Base-by-base conservation (phyloP, 1,140 invertebrate genomes). In the Drosophila erecta region DNA sequence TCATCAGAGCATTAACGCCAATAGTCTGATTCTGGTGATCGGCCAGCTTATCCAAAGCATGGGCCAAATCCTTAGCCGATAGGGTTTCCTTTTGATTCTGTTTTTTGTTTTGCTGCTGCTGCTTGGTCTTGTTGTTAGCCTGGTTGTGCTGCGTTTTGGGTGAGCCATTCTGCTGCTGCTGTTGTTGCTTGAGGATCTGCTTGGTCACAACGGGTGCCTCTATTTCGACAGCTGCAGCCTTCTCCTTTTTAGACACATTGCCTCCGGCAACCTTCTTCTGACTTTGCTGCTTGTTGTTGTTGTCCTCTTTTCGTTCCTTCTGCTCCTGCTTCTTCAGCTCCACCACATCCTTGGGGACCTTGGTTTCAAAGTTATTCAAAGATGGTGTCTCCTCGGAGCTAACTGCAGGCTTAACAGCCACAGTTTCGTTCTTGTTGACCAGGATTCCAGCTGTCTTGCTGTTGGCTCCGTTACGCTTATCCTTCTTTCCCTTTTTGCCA, bases 301-400 rank as follows among this genome's bases (percentile, higher is more conserved):
- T 86, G 35, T 90, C 79, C 62, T 91, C 84, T 20, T 91, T 90
- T 59, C 83, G 83, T 35, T 91, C 86, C 51, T 90, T 90, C 14
- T 86, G 83, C 51, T 90, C 85, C 40, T 81, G 69, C 50, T 92
- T 92, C 20, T 92, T 92, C 8, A 97, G 93, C 92, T 96, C 96
- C 75, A 96, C 94, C 75, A 96, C 96, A 93, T 97, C 96, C 93
- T 97, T 97, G 56, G 96, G 96, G 64, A 95, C 95, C 92, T 94
- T 95, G 78, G 95, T 92, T 76, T 96, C 96, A 93, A 97, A 97
- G 92, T 96, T 95, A 94, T 97, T 97, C 38, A 92, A 77, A 4
- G 65, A 24, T 27, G 93, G 93, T 11, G 85, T 65, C 7, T 89
- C 84, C 30, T 90, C 90, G 0, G 49, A 49, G 1, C 55, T 61